Evolutionary conservation across 2,888 invertebrate genomes (phyloP).

Genomic region (Myathropa florea): DNA sequence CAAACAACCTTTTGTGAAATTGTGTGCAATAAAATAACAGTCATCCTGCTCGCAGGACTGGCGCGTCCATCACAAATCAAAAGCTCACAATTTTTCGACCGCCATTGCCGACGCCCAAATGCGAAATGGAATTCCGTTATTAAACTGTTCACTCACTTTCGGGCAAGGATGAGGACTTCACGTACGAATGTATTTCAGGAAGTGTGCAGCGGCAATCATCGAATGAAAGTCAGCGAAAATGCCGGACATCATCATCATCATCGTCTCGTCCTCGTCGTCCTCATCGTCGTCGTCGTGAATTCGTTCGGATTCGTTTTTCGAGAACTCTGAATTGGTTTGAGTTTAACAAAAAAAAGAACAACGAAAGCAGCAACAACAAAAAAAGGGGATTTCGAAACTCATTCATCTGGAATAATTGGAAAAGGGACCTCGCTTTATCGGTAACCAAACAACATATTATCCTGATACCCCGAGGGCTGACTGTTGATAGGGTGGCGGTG

Average conservation of each 20-base stretch:
- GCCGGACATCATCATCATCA: conserved; percentile 62
- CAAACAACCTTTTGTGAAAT: conserved; percentile 62
- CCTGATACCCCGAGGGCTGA: conserved; percentile 54
- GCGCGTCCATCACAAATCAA: conserved; percentile 62
- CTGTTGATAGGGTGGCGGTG: not conserved
- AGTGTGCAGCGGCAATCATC: conserved; percentile 62
- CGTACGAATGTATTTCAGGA: conserved; percentile 21
- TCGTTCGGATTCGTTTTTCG: conserved; percentile 26
- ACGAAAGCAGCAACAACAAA: conserved; percentile 31
- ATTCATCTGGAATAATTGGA: conserved; percentile 76
- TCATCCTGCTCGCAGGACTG: not conserved
- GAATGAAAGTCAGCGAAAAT: conserved; percentile 61
- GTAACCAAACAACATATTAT: conserved; percentile 73
- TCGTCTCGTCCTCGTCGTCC: conserved; percentile 19
- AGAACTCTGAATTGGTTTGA: conserved; percentile 29
- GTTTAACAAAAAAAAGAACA: conserved; percentile 15
- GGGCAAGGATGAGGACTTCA: not conserved
- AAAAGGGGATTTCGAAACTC: conserved; percentile 72
- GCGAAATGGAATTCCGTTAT: conserved; percentile 57
- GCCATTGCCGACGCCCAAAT: conserved; percentile 28
- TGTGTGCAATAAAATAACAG: conserved; percentile 61
- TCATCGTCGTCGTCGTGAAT: not conserved
- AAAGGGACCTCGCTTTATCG: conserved; percentile 72
- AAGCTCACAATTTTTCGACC: conserved; percentile 43
- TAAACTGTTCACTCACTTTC: conserved; percentile 50